Conservation (phyloP, 2,113 vertebrate genomes). For the Semicossyphus pulcher region DNA sequence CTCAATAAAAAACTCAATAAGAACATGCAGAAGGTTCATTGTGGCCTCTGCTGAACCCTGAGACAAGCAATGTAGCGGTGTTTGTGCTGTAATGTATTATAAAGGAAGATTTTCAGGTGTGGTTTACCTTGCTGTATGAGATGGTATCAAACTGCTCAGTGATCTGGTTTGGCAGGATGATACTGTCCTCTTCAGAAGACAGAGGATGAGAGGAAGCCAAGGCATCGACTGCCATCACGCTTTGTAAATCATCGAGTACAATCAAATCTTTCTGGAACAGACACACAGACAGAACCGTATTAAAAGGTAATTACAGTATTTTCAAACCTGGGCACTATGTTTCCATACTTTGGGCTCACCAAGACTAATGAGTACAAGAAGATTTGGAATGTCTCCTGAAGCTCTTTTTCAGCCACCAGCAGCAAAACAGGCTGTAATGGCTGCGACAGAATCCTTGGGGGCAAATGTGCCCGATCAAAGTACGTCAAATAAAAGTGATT, state of each 20-base stretch:
- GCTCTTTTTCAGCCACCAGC: no score
- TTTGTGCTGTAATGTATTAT: not conserved
- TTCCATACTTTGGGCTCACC: no score
- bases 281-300: not conserved
- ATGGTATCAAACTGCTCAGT: slow-evolving; percentile 91
- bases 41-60: not conserved
- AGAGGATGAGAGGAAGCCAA: slow-evolving; percentile 91
- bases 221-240: slow-evolving; percentile 88
- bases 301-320: no score
- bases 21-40: not conserved
- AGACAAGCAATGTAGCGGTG: not conserved
- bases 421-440: no score
- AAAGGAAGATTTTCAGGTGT: not conserved
- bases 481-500: no score
- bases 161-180: slow-evolving; percentile 89
- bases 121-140: slow-evolving; percentile 90
- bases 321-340: no score
- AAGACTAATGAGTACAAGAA: no score
- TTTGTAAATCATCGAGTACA: slow-evolving; percentile 84
- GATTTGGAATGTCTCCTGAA: no score
- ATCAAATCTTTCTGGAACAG: slow-evolving; percentile 89
- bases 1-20: not conserved
- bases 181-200: slow-evolving; percentile 80
- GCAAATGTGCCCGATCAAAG: no score
- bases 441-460: no score